Conservation (phyloP, 2,113 vertebrate genomes). For the Halcyon malimbica region DNA sequence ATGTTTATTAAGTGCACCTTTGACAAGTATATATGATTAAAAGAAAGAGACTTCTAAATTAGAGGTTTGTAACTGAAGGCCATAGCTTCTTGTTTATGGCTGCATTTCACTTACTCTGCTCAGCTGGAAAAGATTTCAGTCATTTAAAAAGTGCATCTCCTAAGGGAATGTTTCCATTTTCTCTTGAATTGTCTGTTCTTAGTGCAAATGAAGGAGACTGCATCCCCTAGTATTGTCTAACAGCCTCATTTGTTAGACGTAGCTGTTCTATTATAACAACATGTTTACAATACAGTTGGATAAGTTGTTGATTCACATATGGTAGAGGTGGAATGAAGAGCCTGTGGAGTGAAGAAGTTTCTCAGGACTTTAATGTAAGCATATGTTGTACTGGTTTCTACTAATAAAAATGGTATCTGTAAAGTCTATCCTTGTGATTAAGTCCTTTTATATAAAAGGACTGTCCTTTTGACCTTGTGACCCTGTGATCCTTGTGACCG, state of each 20-base stretch:
- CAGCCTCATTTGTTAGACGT: neutral
- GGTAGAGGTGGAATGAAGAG: neutral
- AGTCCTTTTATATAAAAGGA: neutral
- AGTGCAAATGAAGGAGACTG: neutral
- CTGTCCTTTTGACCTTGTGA: no score
- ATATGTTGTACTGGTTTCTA: neutral
- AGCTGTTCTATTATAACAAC: neutral
- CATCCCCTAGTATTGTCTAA: neutral
- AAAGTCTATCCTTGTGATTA: neutral
- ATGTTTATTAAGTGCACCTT: neutral
- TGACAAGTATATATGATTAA: neutral
- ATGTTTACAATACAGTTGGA: neutral
- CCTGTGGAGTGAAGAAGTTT: neutral
- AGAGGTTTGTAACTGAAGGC: neutral
- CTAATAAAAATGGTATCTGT: neutral
- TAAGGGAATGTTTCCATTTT: neutral
- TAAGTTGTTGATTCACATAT: neutral
- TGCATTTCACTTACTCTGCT: neutral
- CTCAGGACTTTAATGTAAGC: neutral
- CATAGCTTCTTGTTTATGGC: neutral
- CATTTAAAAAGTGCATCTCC: neutral
- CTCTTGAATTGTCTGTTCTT: neutral
- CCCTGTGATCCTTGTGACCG: neutral
- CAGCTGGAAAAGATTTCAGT: neutral
- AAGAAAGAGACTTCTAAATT: neutral